Evolutionary conservation across 2,113 vertebrate species (phyloP).

Genomic region (Eclectus roratus): DNA sequence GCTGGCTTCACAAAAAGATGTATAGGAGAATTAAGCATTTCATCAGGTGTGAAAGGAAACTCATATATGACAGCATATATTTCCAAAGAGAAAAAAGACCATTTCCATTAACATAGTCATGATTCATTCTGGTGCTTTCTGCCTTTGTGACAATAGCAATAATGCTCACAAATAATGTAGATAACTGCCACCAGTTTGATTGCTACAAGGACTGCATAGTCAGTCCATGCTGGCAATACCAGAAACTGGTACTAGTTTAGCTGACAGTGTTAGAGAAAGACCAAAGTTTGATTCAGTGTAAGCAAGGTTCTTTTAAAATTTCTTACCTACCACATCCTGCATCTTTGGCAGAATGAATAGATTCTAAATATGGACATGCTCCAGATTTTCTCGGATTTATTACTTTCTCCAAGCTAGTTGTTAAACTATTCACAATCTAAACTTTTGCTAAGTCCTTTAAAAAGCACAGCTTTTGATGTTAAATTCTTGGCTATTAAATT

Average conservation of each 20-base stretch:
- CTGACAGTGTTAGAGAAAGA: neutral
- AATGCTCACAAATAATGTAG: neutral
- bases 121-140: neutral
- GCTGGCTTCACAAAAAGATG: neutral
- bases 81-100: neutral
- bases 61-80: neutral
- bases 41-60: neutral
- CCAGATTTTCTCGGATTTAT: neutral
- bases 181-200: neutral
- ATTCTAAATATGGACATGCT: neutral
- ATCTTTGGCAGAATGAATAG: neutral
- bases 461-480: neutral
- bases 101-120: neutral
- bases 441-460: neutral
- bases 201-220: neutral
- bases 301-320: neutral
- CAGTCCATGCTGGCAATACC: neutral
- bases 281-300: neutral
- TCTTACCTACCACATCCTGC: neutral
- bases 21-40: neutral
- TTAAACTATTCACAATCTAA: neutral
- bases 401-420: neutral
- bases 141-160: neutral
- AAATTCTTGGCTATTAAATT: neutral
- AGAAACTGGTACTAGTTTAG: neutral